Conservation (phyloP, 2,888 invertebrate genomes). For the Hipparchia sbordonii region DNA sequence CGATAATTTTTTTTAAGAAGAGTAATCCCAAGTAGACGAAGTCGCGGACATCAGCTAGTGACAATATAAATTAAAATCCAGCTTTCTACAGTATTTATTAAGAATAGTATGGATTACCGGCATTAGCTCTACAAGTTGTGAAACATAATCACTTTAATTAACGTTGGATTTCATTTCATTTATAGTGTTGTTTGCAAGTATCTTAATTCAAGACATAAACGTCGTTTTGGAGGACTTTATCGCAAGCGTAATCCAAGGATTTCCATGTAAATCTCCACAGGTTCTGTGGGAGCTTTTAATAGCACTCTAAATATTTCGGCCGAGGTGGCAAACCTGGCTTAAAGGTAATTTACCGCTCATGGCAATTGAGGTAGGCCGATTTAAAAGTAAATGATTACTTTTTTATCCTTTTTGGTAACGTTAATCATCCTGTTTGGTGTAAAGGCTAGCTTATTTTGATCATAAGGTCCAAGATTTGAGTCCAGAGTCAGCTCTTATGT, state of each 20-base stretch:
- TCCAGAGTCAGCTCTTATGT: no score
- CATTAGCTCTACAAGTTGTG: conserved; percentile 7
- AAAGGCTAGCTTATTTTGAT: neutral
- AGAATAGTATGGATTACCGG: neutral
- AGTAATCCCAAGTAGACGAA: neutral
- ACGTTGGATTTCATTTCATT: conserved; percentile 17
- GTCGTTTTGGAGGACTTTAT: conserved; percentile 52
- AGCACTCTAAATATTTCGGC: conserved; percentile 62
- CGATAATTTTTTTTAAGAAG: neutral
- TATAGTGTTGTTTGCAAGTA: conserved; percentile 30
- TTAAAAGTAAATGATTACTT: conserved; percentile 26
- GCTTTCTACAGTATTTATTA: neutral
- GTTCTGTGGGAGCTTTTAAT: conserved; percentile 65
- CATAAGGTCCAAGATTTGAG: neutral
- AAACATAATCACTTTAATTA: conserved; percentile 18
- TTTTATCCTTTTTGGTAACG: conserved; percentile 22
- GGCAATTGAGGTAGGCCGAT: conserved; percentile 34
- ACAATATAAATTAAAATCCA: neutral
- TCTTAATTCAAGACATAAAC: conserved; percentile 44
- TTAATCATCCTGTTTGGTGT: no score
- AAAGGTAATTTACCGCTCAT: conserved; percentile 63
- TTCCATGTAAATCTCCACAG: conserved; percentile 62
- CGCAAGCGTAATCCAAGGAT: conserved; percentile 58
- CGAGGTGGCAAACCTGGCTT: conserved; percentile 55
- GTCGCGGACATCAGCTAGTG: neutral